These are phyloP conservation scores for Strix aluco DNA, from an alignment of 2,113 vertebrate species.

Conservation along the genomic window DNA sequence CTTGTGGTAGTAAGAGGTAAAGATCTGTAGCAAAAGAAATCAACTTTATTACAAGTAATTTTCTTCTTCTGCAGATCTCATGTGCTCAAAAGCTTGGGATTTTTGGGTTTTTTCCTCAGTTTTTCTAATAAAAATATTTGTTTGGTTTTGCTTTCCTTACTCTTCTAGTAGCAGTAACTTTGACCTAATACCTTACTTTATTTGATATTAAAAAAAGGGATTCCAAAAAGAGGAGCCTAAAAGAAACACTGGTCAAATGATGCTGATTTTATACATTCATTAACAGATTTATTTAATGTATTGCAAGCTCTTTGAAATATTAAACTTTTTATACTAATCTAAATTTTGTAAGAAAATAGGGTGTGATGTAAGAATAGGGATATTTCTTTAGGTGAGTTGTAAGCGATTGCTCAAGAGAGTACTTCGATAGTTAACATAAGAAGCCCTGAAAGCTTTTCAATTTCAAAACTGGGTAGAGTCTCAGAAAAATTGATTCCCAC, in stretches of 20 bases:
- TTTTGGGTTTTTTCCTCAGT: not conserved
- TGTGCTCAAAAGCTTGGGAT: not conserved
- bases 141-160: not conserved
- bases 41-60: not conserved
- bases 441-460: not conserved
- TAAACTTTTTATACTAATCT: not conserved
- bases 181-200: not conserved
- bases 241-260: not conserved
- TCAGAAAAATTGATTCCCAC: not conserved
- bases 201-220: not conserved
- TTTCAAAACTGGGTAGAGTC: not conserved
- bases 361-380: accelerated
- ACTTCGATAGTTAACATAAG: not conserved
- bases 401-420: not conserved
- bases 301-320: not conserved
- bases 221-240: not conserved
- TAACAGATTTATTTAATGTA: not conserved
- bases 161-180: not conserved
- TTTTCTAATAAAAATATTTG: not conserved
- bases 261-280: not conserved
- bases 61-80: not conserved
- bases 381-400: not conserved
- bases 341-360: not conserved
- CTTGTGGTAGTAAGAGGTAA: not conserved
- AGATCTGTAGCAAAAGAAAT: not conserved